phyloP scores from a whole-genome alignment of 2,797 vertebrate genomes.

The Psittacula echo region DNA sequence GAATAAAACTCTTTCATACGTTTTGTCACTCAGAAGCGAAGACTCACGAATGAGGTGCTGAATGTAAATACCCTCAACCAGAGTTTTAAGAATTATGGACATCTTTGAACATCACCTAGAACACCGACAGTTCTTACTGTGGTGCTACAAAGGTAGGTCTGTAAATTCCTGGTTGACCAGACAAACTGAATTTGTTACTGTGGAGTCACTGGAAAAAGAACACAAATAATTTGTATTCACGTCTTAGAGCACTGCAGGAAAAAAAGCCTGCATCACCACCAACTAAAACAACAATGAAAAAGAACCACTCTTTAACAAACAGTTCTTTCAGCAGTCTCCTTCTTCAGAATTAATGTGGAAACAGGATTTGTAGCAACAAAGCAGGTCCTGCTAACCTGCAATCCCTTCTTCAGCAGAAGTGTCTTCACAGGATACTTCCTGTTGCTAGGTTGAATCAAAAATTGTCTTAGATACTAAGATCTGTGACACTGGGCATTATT shows the following conservation, averaged over 20 bases:
- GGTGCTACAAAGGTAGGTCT: neutral
- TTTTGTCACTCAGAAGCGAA: neutral
- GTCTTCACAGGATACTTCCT: neutral
- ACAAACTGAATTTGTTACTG: slow-evolving; percentile 6
- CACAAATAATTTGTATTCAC: slow-evolving; percentile 23
- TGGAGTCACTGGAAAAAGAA: slow-evolving; percentile 3
- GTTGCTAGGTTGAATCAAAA: neutral
- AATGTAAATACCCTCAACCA: neutral
- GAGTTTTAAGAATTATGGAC: neutral
- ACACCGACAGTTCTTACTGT: neutral
- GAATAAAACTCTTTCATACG: neutral
- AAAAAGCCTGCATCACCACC: neutral
- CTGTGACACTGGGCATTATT: neutral
- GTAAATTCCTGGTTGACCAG: neutral
- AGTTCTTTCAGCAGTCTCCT: neutral
- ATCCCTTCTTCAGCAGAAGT: neutral
- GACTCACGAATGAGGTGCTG: neutral
- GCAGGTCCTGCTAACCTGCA: neutral
- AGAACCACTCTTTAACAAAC: neutral
- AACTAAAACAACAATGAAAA: neutral
- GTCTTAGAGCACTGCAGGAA: neutral
- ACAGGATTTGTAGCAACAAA: neutral
- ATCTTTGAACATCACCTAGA: neutral
- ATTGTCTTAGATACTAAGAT: neutral
- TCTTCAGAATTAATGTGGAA: neutral